These are phyloP conservation scores for Drosophila ustulata DNA, from an alignment of 2,888 invertebrate species.

Conservation along the genomic window DNA sequence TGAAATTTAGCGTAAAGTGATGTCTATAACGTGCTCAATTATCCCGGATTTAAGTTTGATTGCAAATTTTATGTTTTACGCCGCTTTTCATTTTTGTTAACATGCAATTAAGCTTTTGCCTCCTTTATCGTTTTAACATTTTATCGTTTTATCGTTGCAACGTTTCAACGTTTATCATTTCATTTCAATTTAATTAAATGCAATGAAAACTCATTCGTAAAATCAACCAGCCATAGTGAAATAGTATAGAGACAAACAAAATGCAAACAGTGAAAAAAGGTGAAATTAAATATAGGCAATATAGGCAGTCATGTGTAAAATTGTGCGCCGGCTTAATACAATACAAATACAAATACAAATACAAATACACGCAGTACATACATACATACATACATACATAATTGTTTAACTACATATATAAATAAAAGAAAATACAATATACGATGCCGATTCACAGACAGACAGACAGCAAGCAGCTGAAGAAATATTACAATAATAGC, in stretches of 20 bases:
- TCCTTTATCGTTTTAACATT: constrained; percentile 10
- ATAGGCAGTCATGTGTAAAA: constrained; percentile 80
- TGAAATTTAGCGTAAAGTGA: constrained; percentile 21
- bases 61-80: constrained; percentile 35
- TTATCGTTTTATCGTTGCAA: constrained; percentile 55
- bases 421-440: constrained; percentile 26
- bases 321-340: constrained; percentile 75
- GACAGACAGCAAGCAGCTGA: constrained; percentile 20
- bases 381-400: constrained; percentile 31
- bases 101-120: constrained; percentile 68
- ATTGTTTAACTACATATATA: constrained; percentile 45
- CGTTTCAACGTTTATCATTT: constrained; percentile 41
- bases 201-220: constrained; percentile 65
- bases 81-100: constrained; percentile 61
- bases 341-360: constrained; percentile 32
- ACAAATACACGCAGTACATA: constrained; percentile 24
- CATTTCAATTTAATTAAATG: constrained; percentile 76
- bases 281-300: constrained; percentile 80
- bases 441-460: constrained; percentile 26
- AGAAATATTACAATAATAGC: constrained; percentile 50
- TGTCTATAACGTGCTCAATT: constrained; percentile 44
- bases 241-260: constrained; percentile 79
- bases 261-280: constrained; percentile 80
- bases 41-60: constrained; percentile 50
- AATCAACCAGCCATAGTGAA: constrained; percentile 78